phyloP scores from a whole-genome alignment of 37 sponge, comb jelly and placozoan genomes.

The Halichondria panicea region DNA sequence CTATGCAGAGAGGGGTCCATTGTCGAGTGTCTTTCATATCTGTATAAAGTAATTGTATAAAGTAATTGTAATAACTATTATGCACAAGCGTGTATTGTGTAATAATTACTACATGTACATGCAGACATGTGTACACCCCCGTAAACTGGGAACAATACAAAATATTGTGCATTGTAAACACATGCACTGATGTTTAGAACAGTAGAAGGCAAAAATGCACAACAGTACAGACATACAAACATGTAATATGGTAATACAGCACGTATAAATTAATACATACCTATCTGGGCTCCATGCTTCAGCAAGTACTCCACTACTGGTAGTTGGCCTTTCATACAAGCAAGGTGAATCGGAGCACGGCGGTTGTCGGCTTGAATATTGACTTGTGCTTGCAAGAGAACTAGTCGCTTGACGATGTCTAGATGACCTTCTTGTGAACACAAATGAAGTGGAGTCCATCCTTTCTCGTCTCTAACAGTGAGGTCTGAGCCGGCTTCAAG shows the following conservation, averaged over 20 bases:
- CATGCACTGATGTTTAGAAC: too few species aligned
- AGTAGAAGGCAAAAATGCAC: too few species aligned
- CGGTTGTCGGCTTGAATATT: slow-evolving; percentile 73
- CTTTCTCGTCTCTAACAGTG: slow-evolving; percentile 69
- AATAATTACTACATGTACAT: too few species aligned
- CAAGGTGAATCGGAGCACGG: slow-evolving; percentile 67
- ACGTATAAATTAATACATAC: too few species aligned
- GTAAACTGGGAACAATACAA: too few species aligned
- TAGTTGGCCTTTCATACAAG: slow-evolving; percentile 76
- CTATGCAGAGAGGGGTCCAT: slow-evolving; percentile 74
- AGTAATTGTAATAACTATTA: too few species aligned
- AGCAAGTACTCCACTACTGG: slow-evolving; percentile 57
- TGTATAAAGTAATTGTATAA: too few species aligned
- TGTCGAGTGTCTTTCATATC: slow-evolving; percentile 61
- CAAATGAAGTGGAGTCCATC: slow-evolving; percentile 83
- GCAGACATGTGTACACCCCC: too few species aligned
- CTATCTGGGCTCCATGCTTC: slow-evolving; percentile 38
- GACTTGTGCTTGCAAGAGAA: slow-evolving; percentile 47
- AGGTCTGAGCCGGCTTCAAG: slow-evolving; percentile 47
- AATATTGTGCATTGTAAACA: too few species aligned
- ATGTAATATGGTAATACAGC: too few species aligned
- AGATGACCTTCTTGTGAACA: slow-evolving; percentile 70
- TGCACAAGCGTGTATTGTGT: too few species aligned
- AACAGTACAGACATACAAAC: too few species aligned
- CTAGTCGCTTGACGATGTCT: slow-evolving; percentile 56